A percentile compares a stretch with the other conserved stretches of the same genome.
Evolutionary conservation across 1,140 invertebrate genomes (phyloP).

Genomic region (Phortica variegata): DNA sequence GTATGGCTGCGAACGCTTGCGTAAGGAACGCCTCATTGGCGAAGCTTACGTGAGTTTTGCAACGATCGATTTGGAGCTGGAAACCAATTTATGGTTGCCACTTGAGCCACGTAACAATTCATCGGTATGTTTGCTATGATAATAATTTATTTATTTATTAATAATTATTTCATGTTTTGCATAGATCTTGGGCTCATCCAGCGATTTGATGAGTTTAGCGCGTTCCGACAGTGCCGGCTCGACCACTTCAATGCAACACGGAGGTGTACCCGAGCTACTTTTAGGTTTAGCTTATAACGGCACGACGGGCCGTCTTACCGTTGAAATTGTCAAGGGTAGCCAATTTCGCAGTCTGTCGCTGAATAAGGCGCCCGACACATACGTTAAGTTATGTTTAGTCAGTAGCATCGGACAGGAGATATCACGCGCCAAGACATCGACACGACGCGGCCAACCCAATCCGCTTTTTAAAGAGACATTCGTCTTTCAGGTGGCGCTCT

Average conservation of each 20-base stretch:
- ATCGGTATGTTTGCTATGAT: slow-evolving; percentile 63
- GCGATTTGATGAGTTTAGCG: slow-evolving; percentile 75
- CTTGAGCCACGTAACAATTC: slow-evolving; percentile 80
- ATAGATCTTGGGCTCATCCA: slow-evolving; percentile 58
- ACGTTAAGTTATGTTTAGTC: slow-evolving; percentile 87
- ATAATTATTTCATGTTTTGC: slow-evolving; percentile 7
- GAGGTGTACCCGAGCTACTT: slow-evolving; percentile 85
- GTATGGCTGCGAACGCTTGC: slow-evolving; percentile 87
- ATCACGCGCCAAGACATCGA: slow-evolving; percentile 85
- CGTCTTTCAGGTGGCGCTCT: slow-evolving; percentile 93
- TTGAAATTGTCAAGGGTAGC: slow-evolving; percentile 90
- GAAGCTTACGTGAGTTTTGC: slow-evolving; percentile 87
- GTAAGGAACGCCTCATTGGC: slow-evolving; percentile 86
- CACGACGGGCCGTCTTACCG: slow-evolving; percentile 85
- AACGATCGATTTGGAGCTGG: slow-evolving; percentile 81
- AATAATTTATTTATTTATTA: neutral
- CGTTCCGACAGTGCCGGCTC: slow-evolving; percentile 90
- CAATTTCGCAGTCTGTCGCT: slow-evolving; percentile 79
- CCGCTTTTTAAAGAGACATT: slow-evolving; percentile 95
- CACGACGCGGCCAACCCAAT: slow-evolving; percentile 88
- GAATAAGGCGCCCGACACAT: slow-evolving; percentile 85
- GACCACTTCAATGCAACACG: slow-evolving; percentile 87
- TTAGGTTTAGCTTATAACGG: slow-evolving; percentile 89
- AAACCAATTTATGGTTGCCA: slow-evolving; percentile 85
- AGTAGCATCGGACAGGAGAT: slow-evolving; percentile 92